Base-by-base conservation (phyloP, 2,888 invertebrate genomes). In the Limenitis camilla region DNA sequence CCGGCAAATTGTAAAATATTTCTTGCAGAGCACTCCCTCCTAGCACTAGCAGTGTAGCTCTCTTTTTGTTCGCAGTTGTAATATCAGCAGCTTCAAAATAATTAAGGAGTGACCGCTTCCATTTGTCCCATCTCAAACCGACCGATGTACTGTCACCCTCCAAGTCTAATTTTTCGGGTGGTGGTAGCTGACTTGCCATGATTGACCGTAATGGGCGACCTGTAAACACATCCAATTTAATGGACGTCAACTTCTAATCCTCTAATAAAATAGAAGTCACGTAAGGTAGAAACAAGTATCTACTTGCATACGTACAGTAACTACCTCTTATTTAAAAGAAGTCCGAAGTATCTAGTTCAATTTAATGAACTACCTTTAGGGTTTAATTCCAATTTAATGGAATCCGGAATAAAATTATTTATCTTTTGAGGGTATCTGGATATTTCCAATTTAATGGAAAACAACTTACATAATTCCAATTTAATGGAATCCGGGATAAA, bases 111-210 rank as follows among this genome's bases (percentile, higher is more conserved):
- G 63, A 60, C 35, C 67, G 52, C 49, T 62, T 67, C 68, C 68
- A 69, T 55, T 63, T 63, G 33, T 68, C 61, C 66, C 65, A 69
- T 27, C 60, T 49, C 27, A 60, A 38, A 2, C 62, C 67, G 1
- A 68, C 56, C 1, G 65, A 61, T n/a, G 59, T 38, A 28, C 43
- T 43, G 11, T 68, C 66, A n/a, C 68, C 40, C n/a, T 32, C 42
- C 7, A 42, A 8, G 19, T 42, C 42, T 31, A 32, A 32, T 42
- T 42, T 42, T 8, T 53, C 53, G 5, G 49, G 53, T 32, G 49
- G 53, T 11, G 49, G 49, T 40, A 49, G 28, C 11, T 49, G 48
- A 49, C 30, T 49, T 29, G 49, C 36, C 53, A 53, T 52, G 8
- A 31, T 46, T 27, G 40, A 39, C 38, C 38, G 38, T n/a, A n/a